phyloP scores from a whole-genome alignment of 2,113 vertebrate genomes.

The Pedetes capensis region DNA sequence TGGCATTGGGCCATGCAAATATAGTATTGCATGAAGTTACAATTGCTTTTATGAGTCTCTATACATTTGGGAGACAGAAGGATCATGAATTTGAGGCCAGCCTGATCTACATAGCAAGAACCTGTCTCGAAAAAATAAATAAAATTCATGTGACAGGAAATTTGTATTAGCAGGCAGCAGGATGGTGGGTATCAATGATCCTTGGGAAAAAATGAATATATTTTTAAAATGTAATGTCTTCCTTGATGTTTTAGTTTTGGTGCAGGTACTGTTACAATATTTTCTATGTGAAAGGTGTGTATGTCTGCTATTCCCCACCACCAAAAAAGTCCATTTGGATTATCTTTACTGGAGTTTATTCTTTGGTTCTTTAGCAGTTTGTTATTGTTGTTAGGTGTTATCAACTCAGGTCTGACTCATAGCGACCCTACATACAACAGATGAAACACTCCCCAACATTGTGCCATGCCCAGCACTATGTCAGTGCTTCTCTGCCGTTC shows the following conservation, averaged over 20 bases:
- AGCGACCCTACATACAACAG: no score
- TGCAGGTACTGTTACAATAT: not conserved
- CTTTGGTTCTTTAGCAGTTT: no score
- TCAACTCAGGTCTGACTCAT: no score
- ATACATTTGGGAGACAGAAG: not conserved
- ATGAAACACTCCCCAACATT: no score
- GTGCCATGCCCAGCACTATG: no score
- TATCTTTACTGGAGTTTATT: not conserved
- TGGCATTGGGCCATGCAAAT: not conserved
- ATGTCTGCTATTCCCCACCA: not conserved
- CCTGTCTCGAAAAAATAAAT: not conserved
- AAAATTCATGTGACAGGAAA: not conserved
- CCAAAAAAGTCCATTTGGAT: not conserved
- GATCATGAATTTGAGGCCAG: no score
- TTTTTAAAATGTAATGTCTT: not conserved
- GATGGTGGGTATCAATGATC: not conserved
- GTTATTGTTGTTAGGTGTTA: no score
- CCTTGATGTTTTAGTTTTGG: not conserved
- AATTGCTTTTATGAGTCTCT: no score
- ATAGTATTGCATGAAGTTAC: not conserved
- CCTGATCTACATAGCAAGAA: no score
- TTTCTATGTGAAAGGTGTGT: not conserved
- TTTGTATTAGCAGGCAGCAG: conserved; percentile 2
- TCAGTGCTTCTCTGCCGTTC: no score
- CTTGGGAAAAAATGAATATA: conserved; percentile 29